Evolutionary conservation across 2,797 vertebrate genomes (phyloP), one percentile per base, ranked within the genome.

Genomic region (Siniperca obscura): DNA sequence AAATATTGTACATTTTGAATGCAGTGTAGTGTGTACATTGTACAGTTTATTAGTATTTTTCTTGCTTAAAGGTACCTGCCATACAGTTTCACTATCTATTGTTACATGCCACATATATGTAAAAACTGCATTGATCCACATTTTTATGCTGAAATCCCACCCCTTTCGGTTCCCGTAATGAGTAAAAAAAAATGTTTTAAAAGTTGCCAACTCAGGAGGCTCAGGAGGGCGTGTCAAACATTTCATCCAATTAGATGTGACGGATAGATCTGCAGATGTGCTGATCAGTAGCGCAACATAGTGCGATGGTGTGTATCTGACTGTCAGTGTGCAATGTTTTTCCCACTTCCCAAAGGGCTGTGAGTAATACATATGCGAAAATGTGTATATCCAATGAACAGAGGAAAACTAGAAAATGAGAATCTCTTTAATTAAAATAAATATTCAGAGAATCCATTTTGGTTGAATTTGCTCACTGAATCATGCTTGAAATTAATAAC

Each of bases 131-230:
- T 44, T 60, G 8, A 60, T 72, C 21, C 8, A 22, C 52, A 4
- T 70, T 34, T 70, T 11, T 48, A 53, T 48, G 14, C 25, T 61
- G 34, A 74, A 64, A 70, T 78, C 46, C 7, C 3, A 14, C 30
- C 30, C 12, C 1, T 36, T 42, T 74, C 0, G 0, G 3, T 76
- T 73, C 42, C 27, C 46, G 70, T 78, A 5, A 65, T 50, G 1
- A 52, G 36, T 34, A 13, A 19, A 19, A 30, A 14, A 57, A 59
- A 30, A 38, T 30, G 30, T 30, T 30, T 30, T 30, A 30, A 30
- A 30, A 13, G 16, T 52, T 50, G 70, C 34, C 12, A 55, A 13
- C 50, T 60, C 50, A 27, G 38, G 38, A 40, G 40, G 40, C 21
- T 59, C 9, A 57, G 14, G 38, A 38, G 21, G 25, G 48, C 3